These are phyloP conservation scores for Fragum whitleyi DNA, from an alignment of 2,888 invertebrate species.

Conservation along the genomic window DNA sequence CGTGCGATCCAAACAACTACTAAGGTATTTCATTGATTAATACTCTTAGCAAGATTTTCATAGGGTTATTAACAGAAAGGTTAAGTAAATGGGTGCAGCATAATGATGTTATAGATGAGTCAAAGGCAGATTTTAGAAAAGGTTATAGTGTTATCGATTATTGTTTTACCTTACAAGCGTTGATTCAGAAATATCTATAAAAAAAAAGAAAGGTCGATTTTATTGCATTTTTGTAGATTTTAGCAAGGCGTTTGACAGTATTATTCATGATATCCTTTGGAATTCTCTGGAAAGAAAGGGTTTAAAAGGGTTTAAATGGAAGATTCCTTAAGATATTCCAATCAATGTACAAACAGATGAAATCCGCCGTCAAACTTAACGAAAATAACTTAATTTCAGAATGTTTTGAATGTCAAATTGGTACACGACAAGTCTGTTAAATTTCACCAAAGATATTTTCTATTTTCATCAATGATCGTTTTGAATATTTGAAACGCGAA, in stretches of 20 bases:
- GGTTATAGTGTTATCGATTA: not conserved
- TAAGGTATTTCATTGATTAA: constrained; percentile 36
- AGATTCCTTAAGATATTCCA: not conserved
- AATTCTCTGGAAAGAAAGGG: not conserved
- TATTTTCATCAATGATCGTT: constrained; percentile 9
- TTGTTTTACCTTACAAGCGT: not conserved
- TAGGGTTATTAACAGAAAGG: not conserved
- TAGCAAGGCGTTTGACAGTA: not conserved
- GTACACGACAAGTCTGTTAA: not conserved
- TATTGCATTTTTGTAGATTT: not conserved
- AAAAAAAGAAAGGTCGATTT: not conserved
- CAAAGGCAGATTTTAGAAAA: not conserved
- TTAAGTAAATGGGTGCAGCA: not conserved
- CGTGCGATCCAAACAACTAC: constrained; percentile 30
- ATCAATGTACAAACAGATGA: not conserved
- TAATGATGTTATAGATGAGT: not conserved
- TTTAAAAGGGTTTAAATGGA: not conserved
- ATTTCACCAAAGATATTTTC: not conserved
- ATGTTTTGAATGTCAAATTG: not conserved
- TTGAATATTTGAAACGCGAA: not conserved
- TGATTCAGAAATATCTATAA: not conserved
- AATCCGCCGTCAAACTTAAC: not conserved
- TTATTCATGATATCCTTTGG: not conserved
- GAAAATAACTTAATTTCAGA: not conserved
- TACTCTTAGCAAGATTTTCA: constrained; percentile 30